A percentile compares a stretch with the other conserved stretches of the same genome.
phyloP scores from a whole-genome alignment of 2,113 vertebrate genomes.

The cattle (Bos taurus) region DNA sequence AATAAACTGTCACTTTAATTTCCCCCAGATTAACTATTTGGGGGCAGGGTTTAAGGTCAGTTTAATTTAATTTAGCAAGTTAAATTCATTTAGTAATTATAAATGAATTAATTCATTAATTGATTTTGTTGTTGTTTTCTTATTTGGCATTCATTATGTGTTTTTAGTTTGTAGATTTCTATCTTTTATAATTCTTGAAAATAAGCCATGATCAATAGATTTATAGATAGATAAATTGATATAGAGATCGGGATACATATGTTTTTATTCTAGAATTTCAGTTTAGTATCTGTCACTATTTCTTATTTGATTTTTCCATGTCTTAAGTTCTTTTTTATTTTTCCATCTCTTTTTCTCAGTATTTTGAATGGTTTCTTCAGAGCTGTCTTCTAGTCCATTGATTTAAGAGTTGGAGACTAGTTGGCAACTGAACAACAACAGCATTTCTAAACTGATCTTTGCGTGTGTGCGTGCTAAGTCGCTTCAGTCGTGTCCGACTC shows the following conservation, averaged over 20 bases:
- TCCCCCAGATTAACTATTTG: background rate
- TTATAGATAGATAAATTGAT: background rate
- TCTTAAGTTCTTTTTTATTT: background rate
- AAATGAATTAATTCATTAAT: background rate
- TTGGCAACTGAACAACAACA: background rate
- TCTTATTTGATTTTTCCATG: background rate
- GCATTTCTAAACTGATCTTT: background rate
- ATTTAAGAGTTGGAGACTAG: background rate
- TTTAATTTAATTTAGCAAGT: background rate
- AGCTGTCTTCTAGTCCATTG: background rate
- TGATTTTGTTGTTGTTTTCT: background rate
- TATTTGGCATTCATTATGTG: background rate
- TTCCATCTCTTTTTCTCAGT: background rate
- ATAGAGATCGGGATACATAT: background rate
- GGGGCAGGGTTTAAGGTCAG: background rate
- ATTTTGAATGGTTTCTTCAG: background rate
- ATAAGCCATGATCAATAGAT: background rate
- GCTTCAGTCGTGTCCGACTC: background rate
- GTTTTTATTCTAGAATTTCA: background rate
- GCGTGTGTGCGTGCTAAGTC: background rate
- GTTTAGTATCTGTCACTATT: background rate
- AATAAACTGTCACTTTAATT: background rate
- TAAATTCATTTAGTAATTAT: background rate
- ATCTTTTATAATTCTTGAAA: constrained; percentile 14
- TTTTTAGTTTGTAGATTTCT: background rate